A percentile compares a stretch with the other conserved stretches of the same genome.
phyloP scores from a whole-genome alignment of 2,888 invertebrate genomes.

The Metellina segmentata region DNA sequence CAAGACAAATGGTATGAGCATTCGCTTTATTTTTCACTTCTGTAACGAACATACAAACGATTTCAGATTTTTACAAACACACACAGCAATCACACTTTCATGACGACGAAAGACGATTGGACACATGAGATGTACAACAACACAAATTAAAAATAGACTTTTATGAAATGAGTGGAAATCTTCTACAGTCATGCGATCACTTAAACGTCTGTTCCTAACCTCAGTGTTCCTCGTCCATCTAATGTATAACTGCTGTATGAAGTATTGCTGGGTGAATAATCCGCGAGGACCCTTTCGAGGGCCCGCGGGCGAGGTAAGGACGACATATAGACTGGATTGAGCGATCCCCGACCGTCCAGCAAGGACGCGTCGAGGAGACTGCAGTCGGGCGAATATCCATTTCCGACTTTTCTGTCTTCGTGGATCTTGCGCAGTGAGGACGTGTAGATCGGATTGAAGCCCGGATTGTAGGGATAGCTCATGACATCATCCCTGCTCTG shows the following conservation, averaged over 20 bases:
- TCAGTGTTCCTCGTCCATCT: neutral
- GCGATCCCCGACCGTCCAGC: neutral
- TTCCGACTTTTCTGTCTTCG: neutral
- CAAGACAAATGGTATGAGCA: too few species aligned
- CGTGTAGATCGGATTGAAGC: constrained; percentile 64
- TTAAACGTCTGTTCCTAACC: constrained; percentile 34
- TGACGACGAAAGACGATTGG: too few species aligned
- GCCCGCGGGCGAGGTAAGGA: neutral
- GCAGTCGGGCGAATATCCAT: neutral
- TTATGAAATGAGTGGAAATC: neutral
- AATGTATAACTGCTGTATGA: constrained; percentile 13
- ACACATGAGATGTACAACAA: too few species aligned
- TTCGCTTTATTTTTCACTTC: too few species aligned
- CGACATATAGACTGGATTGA: neutral
- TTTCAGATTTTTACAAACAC: too few species aligned
- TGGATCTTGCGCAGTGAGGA: constrained; percentile 42
- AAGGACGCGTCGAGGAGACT: neutral
- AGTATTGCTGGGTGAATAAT: neutral
- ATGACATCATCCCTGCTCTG: constrained; percentile 18
- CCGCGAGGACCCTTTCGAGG: neutral
- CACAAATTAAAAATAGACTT: neutral
- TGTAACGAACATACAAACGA: too few species aligned
- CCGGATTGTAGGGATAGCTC: constrained; percentile 63
- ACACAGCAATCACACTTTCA: too few species aligned
- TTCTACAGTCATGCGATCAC: neutral